Evolutionary conservation across 1,140 invertebrate species (phyloP).

Genomic region (Drosophila navojoa): DNA sequence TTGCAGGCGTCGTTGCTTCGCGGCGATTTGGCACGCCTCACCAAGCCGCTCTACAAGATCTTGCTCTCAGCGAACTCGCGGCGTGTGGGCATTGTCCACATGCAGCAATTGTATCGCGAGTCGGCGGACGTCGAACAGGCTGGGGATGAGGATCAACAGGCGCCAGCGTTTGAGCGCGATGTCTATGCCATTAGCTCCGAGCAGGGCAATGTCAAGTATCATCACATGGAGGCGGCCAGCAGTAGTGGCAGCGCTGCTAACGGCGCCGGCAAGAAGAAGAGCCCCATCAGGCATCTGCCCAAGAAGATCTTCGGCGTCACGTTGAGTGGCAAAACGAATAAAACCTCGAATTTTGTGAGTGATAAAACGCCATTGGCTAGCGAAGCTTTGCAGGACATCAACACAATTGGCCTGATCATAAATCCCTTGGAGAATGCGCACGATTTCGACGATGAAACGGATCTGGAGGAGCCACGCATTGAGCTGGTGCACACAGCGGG

Average conservation of each 20-base stretch:
- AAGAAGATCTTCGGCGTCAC: constrained; percentile 84
- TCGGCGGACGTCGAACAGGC: constrained; percentile 82
- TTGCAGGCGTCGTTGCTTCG: constrained; percentile 86
- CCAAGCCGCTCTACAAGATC: constrained; percentile 92
- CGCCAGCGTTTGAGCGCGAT: constrained; percentile 84
- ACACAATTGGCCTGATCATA: constrained; percentile 85
- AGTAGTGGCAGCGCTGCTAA: constrained; percentile 37
- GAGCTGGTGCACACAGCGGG: constrained; percentile 46
- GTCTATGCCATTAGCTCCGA: constrained; percentile 94
- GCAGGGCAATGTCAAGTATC: constrained; percentile 94
- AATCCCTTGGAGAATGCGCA: constrained; percentile 84
- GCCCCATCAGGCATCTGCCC: constrained; percentile 77
- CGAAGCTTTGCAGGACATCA: constrained; percentile 62
- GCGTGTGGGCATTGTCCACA: constrained; percentile 93
- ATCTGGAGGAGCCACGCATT: constrained; percentile 67
- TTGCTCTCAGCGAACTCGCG: constrained; percentile 92
- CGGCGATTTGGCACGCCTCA: constrained; percentile 90
- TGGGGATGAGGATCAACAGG: constrained; percentile 84
- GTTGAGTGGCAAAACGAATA: constrained; percentile 78
- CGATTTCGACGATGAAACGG: constrained; percentile 79
- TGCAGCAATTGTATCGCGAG: constrained; percentile 90
- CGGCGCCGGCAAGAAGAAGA: constrained; percentile 68
- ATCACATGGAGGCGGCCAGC: constrained; percentile 85
- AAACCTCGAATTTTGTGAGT: constrained; percentile 80
- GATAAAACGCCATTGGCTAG: constrained; percentile 57